Evolutionary conservation across 2,888 invertebrate species (phyloP), one percentile per base, ranked within the genome.

Genomic region (Orchesella flavescens): DNA sequence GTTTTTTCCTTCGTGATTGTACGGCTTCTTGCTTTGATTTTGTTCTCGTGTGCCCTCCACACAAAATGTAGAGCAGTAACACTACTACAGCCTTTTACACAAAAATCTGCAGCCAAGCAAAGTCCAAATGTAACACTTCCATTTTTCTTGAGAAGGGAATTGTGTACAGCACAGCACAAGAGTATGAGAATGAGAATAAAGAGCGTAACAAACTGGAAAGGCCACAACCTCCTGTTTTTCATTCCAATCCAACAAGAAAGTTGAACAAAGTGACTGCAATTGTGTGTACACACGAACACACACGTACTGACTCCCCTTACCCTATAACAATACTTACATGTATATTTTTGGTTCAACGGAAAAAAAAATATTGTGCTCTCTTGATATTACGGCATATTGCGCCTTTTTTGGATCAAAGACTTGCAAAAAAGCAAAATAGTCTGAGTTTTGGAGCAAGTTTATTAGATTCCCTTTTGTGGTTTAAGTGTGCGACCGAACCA

Each of bases 171-270:
- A n/a, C n/a, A n/a, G n/a, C n/a, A n/a, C n/a, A n/a, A n/a, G n/a
- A n/a, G n/a, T n/a, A n/a, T n/a, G n/a, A 34, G 34, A 34, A 34
- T 34, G 34, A 34, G 34, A 34, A 34, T 34, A 34, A 34, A 34
- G 34, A 78, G 71, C 78, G 59, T 44, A 78, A 71, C 71, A 78
- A 66, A 78, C 53, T 57, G 63, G 17, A 66, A 44, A 55, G 75
- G 65, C 55, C 66, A 76, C 77, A 68, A 77, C 77, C 77, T 77
- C 77, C 34, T 76, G 61, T 61, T 61, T 24, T 24, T 61, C 61
- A 61, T 61, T 61, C 61, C 24, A 23, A 23, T 7, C n/a, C 53
- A 61, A 23, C 57, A 15, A 53, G 53, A 53, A 53, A 53, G 34
- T 53, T 57, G 17, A 10, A 19, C 17, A 57, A 57, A 61, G 24